Percentiles rank a stretch among this genome's conserved stretches.
Conservation (phyloP, 2,797 vertebrate species). For the Premnoplex brunnescens region DNA sequence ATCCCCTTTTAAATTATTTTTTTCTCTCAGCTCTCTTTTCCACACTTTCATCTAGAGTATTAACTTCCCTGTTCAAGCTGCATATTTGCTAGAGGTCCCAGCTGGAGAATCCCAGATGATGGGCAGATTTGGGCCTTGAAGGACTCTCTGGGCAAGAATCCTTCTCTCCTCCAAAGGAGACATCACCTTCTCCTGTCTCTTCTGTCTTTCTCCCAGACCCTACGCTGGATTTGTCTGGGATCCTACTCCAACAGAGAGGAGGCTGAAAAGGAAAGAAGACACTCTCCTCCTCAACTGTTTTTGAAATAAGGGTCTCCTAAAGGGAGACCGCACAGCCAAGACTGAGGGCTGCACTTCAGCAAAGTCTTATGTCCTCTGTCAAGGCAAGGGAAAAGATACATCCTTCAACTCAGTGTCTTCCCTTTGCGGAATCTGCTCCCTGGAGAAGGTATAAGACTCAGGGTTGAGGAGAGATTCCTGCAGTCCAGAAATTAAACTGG, state of each 20-base stretch:
- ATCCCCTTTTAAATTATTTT: not conserved
- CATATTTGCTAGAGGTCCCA: not conserved
- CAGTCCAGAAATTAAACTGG: not conserved
- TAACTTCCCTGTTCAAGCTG: not conserved
- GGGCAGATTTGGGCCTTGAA: not conserved
- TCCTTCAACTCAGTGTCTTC: not conserved
- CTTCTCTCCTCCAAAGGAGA: not conserved
- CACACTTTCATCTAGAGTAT: not conserved
- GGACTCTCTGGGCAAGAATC: not conserved
- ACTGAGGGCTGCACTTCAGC: not conserved
- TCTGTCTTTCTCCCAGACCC: not conserved
- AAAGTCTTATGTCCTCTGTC: not conserved
- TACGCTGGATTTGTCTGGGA: not conserved
- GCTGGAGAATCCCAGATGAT: accelerated
- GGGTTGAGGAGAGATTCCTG: not conserved
- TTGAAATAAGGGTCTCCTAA: not conserved
- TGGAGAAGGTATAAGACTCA: not conserved
- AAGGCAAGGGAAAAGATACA: not conserved
- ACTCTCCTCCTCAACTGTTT: not conserved
- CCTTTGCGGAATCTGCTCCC: not conserved
- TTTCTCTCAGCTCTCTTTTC: not conserved
- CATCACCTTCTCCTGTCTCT: not conserved
- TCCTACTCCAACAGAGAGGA: not conserved
- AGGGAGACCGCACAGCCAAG: not conserved
- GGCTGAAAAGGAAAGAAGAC: not conserved